phyloP scores from a whole-genome alignment of 2,888 invertebrate genomes.

The Agrotis exclamationis region DNA sequence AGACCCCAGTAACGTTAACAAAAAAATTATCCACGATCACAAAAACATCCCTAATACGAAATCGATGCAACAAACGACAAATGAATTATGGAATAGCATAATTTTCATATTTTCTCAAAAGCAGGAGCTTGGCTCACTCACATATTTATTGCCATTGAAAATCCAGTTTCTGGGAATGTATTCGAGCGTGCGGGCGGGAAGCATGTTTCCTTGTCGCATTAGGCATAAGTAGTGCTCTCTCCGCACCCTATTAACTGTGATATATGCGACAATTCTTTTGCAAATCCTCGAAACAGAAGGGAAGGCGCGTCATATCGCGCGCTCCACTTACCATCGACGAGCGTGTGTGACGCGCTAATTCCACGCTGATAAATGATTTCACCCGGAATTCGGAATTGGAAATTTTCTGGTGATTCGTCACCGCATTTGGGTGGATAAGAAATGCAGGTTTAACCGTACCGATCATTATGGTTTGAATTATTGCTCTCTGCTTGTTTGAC shows the following conservation, averaged over 20 bases:
- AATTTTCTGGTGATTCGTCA: slow-evolving; percentile 78
- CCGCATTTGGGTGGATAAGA: slow-evolving; percentile 52
- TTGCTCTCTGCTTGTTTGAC: slow-evolving; percentile 38
- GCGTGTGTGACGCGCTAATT: slow-evolving; percentile 85
- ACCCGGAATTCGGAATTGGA: slow-evolving; percentile 77
- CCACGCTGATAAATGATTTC: slow-evolving; percentile 86
- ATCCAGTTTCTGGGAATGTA: slow-evolving; percentile 85
- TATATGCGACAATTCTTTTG: slow-evolving; percentile 91
- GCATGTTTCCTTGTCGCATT: slow-evolving; percentile 91
- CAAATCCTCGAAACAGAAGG: slow-evolving; percentile 88
- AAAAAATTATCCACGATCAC: slow-evolving; percentile 55
- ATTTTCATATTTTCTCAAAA: slow-evolving; percentile 72
- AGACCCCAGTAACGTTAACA: slow-evolving; percentile 36
- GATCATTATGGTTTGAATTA: slow-evolving; percentile 48
- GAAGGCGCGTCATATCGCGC: slow-evolving; percentile 85
- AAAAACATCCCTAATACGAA: slow-evolving; percentile 61
- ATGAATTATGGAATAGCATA: slow-evolving; percentile 71
- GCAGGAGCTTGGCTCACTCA: slow-evolving; percentile 73
- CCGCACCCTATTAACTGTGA: slow-evolving; percentile 90
- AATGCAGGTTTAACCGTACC: slow-evolving; percentile 39
- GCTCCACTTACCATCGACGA: slow-evolving; percentile 81
- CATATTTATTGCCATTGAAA: slow-evolving; percentile 88
- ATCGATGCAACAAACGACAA: slow-evolving; percentile 64
- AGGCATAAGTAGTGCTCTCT: slow-evolving; percentile 91
- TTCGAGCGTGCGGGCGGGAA: slow-evolving; percentile 82